Conservation (phyloP, 2,797 vertebrate species). For the Bovichtus variegatus region DNA sequence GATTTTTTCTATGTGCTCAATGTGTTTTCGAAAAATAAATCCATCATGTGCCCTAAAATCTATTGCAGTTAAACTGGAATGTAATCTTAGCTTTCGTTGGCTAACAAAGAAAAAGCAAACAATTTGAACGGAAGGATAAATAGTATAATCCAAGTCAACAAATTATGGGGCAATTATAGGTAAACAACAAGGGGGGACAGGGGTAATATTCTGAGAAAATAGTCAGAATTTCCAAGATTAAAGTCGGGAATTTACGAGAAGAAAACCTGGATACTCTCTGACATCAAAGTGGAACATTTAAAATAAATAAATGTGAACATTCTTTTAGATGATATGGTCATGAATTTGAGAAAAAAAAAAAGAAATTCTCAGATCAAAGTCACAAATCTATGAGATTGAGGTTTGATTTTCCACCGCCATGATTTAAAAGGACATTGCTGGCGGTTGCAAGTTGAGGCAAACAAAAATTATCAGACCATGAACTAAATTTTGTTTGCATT, state of each 20-base stretch:
- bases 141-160: background rate
- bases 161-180: too few relatives aligned
- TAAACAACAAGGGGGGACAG: too few relatives aligned
- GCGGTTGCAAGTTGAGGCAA: background rate
- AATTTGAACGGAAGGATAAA: background rate
- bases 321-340: too few relatives aligned
- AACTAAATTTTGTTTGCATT: background rate
- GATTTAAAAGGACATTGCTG: background rate
- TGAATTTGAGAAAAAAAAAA: too few relatives aligned
- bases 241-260: too few relatives aligned
- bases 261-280: too few relatives aligned
- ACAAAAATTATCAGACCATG: background rate
- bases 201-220: too few relatives aligned
- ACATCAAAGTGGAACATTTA: too few relatives aligned
- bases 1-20: background rate
- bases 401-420: background rate
- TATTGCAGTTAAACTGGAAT: background rate
- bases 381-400: too few relatives aligned
- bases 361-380: too few relatives aligned
- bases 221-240: too few relatives aligned
- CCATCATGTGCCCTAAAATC: background rate
- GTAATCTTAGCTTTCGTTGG: background rate
- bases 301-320: too few relatives aligned
- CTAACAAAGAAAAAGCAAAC: constrained; percentile 4
- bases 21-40: background rate